Evolutionary conservation across 1,140 invertebrate genomes (phyloP).

Genomic region (Trissolcus basalis): DNA sequence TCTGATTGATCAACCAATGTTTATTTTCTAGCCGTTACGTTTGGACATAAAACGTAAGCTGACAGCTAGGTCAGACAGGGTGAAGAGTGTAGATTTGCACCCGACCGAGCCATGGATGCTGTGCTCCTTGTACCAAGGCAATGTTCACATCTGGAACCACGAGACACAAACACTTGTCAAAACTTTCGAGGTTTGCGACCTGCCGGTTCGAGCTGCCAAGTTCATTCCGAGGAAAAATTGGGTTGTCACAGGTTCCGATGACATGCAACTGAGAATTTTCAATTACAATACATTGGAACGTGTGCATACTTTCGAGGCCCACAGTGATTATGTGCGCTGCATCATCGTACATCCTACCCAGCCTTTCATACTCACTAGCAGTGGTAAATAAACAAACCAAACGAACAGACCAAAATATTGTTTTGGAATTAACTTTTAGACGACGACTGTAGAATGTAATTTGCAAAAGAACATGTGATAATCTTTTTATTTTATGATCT

Average conservation of each 20-base stretch:
- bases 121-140: conserved; percentile 97
- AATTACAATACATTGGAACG: conserved; percentile 99
- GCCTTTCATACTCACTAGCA: conserved; percentile 96
- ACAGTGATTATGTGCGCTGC: conserved; percentile 78
- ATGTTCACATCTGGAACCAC: conserved; percentile 99
- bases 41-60: conserved; percentile 98
- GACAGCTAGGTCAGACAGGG: conserved; percentile 96
- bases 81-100: conserved; percentile 98
- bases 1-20: background rate
- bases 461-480: no score
- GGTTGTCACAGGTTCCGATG: conserved; percentile 98
- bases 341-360: conserved; percentile 98
- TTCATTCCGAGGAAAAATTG: conserved; percentile 99
- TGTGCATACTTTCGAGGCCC: conserved; percentile 90
- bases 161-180: conserved; percentile 95
- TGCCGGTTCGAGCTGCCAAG: conserved; percentile 95
- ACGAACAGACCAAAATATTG: no score
- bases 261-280: conserved; percentile 96
- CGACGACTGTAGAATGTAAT: no score
- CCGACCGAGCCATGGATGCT: conserved; percentile 83
- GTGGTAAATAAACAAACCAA: conserved; percentile 81
- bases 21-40: conserved; percentile 86
- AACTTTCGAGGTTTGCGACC: conserved; percentile 96
- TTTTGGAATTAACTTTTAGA: no score
- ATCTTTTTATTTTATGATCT: no score